Conservation (phyloP, 2,888 invertebrate species). For the Thymelicus acteon region DNA sequence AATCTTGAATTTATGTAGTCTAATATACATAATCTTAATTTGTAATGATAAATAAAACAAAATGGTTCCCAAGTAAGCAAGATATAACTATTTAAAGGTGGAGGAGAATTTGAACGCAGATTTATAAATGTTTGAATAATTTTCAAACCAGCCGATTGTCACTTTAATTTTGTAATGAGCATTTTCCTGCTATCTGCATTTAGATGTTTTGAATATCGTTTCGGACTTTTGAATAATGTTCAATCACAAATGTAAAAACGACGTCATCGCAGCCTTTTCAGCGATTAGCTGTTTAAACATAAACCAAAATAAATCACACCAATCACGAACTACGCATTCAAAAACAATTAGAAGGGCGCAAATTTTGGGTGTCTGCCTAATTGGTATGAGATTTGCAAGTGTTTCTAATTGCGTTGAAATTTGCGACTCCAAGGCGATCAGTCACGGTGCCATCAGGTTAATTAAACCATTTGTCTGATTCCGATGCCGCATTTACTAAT, state of each 20-base stretch:
- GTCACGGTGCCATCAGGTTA: constrained; percentile 81
- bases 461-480: constrained; percentile 83
- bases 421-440: constrained; percentile 78
- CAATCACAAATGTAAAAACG: not conserved
- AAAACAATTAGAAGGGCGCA: constrained; percentile 81
- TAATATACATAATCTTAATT: no score
- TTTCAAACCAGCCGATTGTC: no score
- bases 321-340: constrained; percentile 77
- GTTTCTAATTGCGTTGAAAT: constrained; percentile 81
- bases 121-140: no score
- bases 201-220: not conserved
- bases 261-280: not conserved
- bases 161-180: no score
- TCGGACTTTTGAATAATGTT: not conserved
- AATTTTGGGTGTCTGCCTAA: constrained; percentile 82
- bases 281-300: constrained; percentile 29
- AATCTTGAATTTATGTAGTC: no score
- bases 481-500: constrained; percentile 47
- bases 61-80: no score
- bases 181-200: no score
- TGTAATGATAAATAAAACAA: no score
- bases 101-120: no score
- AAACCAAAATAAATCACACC: constrained; percentile 69
- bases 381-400: constrained; percentile 84
- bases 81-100: no score